phyloP scores from a whole-genome alignment of 2,888 invertebrate genomes.

The Prostheceraeus crozeri region DNA sequence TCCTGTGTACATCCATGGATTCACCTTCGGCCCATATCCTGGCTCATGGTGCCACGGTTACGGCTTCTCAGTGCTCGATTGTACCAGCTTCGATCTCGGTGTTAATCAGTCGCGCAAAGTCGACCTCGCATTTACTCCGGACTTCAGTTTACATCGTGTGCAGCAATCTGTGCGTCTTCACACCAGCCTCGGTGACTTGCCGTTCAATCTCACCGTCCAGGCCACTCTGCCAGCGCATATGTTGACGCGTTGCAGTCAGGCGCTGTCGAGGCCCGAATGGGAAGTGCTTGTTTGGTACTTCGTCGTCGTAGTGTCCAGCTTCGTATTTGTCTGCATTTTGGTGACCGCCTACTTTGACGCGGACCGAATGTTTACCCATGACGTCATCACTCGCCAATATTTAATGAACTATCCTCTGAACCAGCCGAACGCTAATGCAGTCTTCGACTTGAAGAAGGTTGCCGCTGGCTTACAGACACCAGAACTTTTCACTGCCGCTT shows the following conservation, averaged over 20 bases:
- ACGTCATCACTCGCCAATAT: slow-evolving; percentile 47
- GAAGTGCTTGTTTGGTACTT: slow-evolving; percentile 66
- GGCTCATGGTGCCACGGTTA: slow-evolving; percentile 66
- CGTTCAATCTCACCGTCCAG: slow-evolving; percentile 65
- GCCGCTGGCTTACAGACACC: too few relatives aligned
- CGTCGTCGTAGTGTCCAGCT: slow-evolving; percentile 56
- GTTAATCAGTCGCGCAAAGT: slow-evolving; percentile 63
- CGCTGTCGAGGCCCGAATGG: slow-evolving; percentile 69
- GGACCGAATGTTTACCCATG: slow-evolving; percentile 63
- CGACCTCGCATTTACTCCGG: slow-evolving; percentile 38
- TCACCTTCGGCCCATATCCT: slow-evolving; percentile 59
- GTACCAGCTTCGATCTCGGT: slow-evolving; percentile 14
- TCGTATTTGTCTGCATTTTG: slow-evolving; percentile 64
- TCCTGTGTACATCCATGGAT: slow-evolving; percentile 68
- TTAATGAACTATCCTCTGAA: slow-evolving; percentile 9
- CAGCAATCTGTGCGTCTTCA: slow-evolving; percentile 59
- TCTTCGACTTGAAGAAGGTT: slow-evolving; percentile 11
- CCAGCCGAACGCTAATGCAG: neutral
- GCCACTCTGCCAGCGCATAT: slow-evolving; percentile 65
- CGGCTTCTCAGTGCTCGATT: slow-evolving; percentile 44
- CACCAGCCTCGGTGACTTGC: slow-evolving; percentile 51
- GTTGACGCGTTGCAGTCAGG: slow-evolving; percentile 65
- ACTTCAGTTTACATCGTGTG: slow-evolving; percentile 36
- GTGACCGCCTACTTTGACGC: slow-evolving; percentile 68
- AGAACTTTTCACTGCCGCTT: too few relatives aligned